Evolutionary conservation across 2,113 vertebrate species (phyloP).

Genomic region (Puntigrus tetrazona): DNA sequence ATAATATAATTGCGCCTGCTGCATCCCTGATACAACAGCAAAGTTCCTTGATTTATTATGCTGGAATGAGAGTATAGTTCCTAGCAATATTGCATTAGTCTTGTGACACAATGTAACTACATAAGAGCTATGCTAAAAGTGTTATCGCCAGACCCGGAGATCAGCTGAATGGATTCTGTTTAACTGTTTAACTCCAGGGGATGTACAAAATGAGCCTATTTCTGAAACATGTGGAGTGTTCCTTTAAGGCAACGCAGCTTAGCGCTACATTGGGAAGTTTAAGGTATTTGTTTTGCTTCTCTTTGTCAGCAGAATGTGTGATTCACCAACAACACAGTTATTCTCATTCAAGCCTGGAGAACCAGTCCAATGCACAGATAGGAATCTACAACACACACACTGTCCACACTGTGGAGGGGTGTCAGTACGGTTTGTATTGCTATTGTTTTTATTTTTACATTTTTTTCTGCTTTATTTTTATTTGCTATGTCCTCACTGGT

Average conservation of each 20-base stretch:
- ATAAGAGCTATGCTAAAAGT: too few species aligned
- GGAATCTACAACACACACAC: not conserved
- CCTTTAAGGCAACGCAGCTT: not conserved
- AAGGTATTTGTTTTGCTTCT: not conserved
- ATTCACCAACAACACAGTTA: conserved; percentile 35
- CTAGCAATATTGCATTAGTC: too few species aligned
- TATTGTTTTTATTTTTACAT: not conserved
- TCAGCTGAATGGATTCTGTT: too few species aligned
- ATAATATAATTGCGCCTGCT: too few species aligned
- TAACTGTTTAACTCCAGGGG: too few species aligned
- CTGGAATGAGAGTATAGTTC: too few species aligned
- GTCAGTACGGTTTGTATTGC: not conserved
- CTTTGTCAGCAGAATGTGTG: conserved; percentile 18
- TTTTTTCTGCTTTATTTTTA: not conserved
- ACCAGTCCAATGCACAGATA: not conserved
- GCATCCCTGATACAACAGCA: too few species aligned
- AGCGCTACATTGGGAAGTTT: not conserved
- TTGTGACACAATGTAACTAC: too few species aligned
- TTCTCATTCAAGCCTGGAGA: not conserved
- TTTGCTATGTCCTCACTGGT: not conserved
- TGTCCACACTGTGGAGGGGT: not conserved
- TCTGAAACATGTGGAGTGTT: too few species aligned
- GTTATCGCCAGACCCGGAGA: too few species aligned
- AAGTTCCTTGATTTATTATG: too few species aligned
- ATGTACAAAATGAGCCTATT: too few species aligned